phyloP scores from a whole-genome alignment of 1,140 invertebrate species.

The Aphidius gifuensis region DNA sequence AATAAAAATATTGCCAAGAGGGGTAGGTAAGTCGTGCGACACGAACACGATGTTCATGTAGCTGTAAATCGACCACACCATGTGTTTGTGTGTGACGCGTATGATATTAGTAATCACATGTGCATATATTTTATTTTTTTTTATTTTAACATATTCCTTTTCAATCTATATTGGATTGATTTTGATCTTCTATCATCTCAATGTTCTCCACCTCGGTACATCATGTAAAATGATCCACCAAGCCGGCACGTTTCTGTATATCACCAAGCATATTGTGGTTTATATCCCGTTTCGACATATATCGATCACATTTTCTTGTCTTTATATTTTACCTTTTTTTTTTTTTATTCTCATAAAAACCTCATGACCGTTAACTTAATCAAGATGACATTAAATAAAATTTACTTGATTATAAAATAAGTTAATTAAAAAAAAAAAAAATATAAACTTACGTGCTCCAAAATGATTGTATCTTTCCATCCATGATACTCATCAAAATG shows the following conservation, averaged over 20 bases:
- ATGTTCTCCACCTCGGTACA: slow-evolving; percentile 13
- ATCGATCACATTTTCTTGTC: slow-evolving; percentile 32
- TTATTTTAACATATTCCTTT: slow-evolving; percentile 1
- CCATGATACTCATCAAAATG: neutral
- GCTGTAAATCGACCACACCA: slow-evolving; percentile 52
- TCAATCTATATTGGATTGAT: slow-evolving; percentile 9
- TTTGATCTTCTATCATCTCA: slow-evolving; percentile 16
- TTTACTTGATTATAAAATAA: neutral
- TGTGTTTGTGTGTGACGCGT: slow-evolving; percentile 12
- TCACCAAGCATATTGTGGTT: slow-evolving; percentile 53
- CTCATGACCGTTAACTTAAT: neutral
- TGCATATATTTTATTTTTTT: slow-evolving; percentile 5
- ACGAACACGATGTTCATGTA: slow-evolving; percentile 27
- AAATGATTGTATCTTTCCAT: slow-evolving; percentile 9
- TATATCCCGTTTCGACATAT: slow-evolving; percentile 52
- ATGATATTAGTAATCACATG: slow-evolving; percentile 28
- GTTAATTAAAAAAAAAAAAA: slow-evolving; percentile 10
- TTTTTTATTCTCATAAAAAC: neutral
- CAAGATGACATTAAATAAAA: too few relatives aligned
- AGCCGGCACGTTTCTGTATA: slow-evolving; percentile 28
- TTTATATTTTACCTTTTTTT: neutral
- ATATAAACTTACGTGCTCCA: slow-evolving; percentile 9
- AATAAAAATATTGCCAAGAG: neutral
- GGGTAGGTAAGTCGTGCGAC: slow-evolving; percentile 20
- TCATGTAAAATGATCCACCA: slow-evolving; percentile 26